Evolutionary conservation across 2,113 vertebrate genomes (phyloP), one percentile per base, ranked within the genome.

Genomic region (Microtus richardsoni): DNA sequence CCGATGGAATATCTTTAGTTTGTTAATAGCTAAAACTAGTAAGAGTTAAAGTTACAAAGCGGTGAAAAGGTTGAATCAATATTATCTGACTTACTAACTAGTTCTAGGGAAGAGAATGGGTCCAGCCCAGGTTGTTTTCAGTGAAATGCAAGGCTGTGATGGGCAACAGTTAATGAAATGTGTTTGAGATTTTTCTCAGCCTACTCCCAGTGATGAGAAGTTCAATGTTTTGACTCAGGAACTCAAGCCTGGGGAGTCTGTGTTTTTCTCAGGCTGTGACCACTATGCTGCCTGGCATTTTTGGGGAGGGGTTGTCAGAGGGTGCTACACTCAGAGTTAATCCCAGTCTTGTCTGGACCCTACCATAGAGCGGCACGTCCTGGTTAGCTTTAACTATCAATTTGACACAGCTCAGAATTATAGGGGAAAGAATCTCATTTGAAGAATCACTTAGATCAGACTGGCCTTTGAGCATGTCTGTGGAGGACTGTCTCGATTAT

Each of bases 1-100:
- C 70, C 41, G 28, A 68, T n/a, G 41, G 64, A 85, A 80, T 88
- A 88, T 86, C 60, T 82, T 93, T 66, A 89, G 10, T 80, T 93
- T 66, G 36, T 44, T 68, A 58, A 75, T 88, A 80, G 83, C 3
- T 12, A 52, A 95, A 49, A 33, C 22, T 70, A 85, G 28, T 26
- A 95, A 78, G 17, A 78, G 7, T 41, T 62, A 90, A 47, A 47
- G 5, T 49, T 58, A 64, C 47, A 84, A 92, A 91, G 49, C 64
- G 26, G 22, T 58, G 89, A 83, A 82, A 62, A 62, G 88, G 85
- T 14, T 75, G 39, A 82, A 88, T 75, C 58, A 54, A 13, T 73
- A 78, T 58, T 62, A 64, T 13, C 21, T 90, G 54, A 60, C 5
- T 78, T 58, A 7, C 90, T 80, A 73, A 83, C 84, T 92, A 75